phyloP scores from a whole-genome alignment of 2,888 invertebrate species.

The Conops quadrifasciatus region DNA sequence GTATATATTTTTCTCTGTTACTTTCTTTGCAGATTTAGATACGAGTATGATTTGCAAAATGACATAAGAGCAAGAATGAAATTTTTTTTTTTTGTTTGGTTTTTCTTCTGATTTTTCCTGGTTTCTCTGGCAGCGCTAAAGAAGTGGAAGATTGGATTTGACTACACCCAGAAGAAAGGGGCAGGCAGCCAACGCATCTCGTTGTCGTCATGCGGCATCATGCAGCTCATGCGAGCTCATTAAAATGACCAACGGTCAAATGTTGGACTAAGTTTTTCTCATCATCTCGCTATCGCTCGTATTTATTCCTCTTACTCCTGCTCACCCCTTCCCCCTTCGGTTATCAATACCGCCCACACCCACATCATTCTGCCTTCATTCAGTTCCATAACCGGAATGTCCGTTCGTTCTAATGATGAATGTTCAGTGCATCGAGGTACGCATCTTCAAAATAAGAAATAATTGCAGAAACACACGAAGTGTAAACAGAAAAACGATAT shows the following conservation, averaged over 20 bases:
- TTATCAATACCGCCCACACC: neutral
- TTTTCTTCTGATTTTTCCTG: no score
- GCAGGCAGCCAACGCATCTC: no score
- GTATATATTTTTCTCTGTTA: no score
- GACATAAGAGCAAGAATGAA: no score
- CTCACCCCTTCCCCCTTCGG: neutral
- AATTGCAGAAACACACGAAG: slow-evolving; percentile 21
- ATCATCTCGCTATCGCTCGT: no score
- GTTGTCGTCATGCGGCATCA: no score
- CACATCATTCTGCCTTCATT: neutral
- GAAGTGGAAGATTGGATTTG: no score
- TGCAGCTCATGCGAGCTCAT: slow-evolving; percentile 21
- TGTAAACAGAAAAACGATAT: neutral
- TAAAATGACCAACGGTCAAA: slow-evolving; percentile 25
- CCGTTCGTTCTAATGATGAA: slow-evolving; percentile 28
- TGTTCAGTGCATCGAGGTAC: slow-evolving; percentile 26
- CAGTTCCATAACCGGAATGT: slow-evolving; percentile 2
- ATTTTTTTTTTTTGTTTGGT: no score
- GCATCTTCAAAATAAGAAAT: slow-evolving; percentile 24
- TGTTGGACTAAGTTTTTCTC: slow-evolving; percentile 23
- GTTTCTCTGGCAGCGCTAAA: no score
- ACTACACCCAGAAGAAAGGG: no score
- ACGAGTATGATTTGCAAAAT: no score
- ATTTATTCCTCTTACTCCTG: neutral
- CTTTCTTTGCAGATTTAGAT: no score